phyloP scores from a whole-genome alignment of 2,797 vertebrate genomes.

The Garrulus glandarius region DNA sequence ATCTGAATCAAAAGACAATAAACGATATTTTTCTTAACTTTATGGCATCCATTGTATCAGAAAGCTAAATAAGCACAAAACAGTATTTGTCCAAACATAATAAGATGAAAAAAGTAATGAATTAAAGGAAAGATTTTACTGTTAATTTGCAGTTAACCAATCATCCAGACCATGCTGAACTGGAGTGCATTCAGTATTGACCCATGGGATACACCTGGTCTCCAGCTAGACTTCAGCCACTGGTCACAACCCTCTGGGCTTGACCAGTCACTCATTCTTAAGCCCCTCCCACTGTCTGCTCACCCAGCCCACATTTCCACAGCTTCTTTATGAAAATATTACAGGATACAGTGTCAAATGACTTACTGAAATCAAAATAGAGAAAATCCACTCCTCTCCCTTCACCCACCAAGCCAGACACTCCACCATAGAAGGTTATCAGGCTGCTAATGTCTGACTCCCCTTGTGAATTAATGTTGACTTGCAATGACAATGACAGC shows the following conservation, averaged over 20 bases:
- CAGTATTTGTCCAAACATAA: neutral
- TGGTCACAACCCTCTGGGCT: neutral
- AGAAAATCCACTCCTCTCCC: neutral
- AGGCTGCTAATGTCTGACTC: neutral
- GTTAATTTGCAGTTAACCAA: neutral
- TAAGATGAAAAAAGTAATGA: neutral
- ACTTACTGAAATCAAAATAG: neutral
- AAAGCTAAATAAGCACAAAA: conserved; percentile 13
- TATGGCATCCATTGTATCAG: conserved; percentile 2
- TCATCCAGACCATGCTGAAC: neutral
- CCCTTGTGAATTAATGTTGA: neutral
- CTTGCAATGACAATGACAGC: neutral
- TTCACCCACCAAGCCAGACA: neutral
- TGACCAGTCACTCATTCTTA: neutral
- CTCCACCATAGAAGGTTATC: neutral
- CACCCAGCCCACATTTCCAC: neutral
- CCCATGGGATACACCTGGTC: neutral
- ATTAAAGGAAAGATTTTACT: neutral
- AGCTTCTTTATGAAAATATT: neutral
- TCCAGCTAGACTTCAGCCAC: neutral
- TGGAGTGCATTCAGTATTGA: neutral
- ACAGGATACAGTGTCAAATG: neutral
- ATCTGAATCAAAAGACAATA: conserved; percentile 32
- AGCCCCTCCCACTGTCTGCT: neutral
- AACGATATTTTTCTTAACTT: conserved; percentile 20